Evolutionary conservation across 2,113 vertebrate genomes (phyloP).

Genomic region (Vidua macroura): DNA sequence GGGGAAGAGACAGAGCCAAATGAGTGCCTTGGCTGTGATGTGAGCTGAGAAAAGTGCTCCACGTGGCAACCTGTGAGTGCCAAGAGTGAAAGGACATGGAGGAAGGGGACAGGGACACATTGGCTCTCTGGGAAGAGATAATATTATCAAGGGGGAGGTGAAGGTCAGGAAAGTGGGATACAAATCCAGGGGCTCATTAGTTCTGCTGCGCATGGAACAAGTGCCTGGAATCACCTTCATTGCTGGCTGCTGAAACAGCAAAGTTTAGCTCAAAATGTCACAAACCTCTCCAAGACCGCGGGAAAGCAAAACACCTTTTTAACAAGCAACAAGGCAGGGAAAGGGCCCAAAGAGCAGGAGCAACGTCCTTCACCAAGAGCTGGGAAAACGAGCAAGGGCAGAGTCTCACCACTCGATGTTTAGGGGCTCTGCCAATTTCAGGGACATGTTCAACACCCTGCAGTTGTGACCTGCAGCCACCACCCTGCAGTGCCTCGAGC

Average conservation of each 20-base stretch:
- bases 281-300: background rate
- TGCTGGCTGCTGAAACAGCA: conserved; percentile 38
- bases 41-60: background rate
- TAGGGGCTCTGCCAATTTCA: background rate
- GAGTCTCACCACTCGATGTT: background rate
- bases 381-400: background rate
- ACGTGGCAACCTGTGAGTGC: background rate
- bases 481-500: background rate
- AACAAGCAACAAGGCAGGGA: background rate
- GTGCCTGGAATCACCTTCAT: background rate
- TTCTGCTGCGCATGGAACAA: background rate
- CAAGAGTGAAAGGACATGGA: background rate
- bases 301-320: background rate
- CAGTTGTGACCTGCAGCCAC: background rate
- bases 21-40: background rate
- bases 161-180: background rate
- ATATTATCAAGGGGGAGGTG: background rate
- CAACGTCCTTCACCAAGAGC: background rate
- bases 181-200: conserved; percentile 40
- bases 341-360: background rate
- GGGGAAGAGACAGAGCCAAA: background rate
- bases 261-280: conserved; percentile 15
- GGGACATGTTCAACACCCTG: background rate
- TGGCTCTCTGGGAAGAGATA: background rate
- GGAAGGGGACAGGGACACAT: background rate